Evolutionary conservation across 2,113 vertebrate genomes (phyloP).

Genomic region (Crotalus horridus): DNA sequence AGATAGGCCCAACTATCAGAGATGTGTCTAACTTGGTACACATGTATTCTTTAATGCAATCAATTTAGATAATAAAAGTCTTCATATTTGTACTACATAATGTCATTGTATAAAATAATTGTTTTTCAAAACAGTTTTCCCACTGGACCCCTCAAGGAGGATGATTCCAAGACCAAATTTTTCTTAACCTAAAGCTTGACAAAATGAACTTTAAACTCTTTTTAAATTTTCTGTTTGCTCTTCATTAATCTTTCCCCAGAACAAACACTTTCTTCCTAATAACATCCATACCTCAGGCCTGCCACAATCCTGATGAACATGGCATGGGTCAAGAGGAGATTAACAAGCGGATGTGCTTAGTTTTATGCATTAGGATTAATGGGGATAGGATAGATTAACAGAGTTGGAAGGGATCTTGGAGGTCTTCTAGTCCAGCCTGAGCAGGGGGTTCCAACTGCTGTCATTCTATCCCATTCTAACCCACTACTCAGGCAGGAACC

Average conservation of each 20-base stretch:
- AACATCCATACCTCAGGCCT: background rate
- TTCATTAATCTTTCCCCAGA: background rate
- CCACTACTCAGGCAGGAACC: too few species aligned
- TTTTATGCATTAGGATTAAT: fast-evolving
- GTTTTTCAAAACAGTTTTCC: background rate
- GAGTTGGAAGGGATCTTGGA: too few species aligned
- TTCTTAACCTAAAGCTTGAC: background rate
- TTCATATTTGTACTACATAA: background rate
- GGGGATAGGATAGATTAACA: too few species aligned
- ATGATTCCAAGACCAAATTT: background rate
- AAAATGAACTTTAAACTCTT: background rate
- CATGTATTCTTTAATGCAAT: background rate
- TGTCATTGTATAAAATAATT: background rate
- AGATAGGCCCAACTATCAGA: background rate
- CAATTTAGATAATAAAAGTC: background rate
- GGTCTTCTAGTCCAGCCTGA: too few species aligned
- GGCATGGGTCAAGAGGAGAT: background rate
- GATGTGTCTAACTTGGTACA: background rate
- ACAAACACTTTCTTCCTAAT: background rate
- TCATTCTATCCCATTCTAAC: too few species aligned
- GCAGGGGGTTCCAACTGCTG: too few species aligned
- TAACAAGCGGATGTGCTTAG: fast-evolving
- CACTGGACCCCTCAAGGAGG: background rate
- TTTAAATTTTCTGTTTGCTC: background rate
- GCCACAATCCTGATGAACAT: background rate